phyloP scores from a whole-genome alignment of 2,888 invertebrate species.

The Athalia cordata region DNA sequence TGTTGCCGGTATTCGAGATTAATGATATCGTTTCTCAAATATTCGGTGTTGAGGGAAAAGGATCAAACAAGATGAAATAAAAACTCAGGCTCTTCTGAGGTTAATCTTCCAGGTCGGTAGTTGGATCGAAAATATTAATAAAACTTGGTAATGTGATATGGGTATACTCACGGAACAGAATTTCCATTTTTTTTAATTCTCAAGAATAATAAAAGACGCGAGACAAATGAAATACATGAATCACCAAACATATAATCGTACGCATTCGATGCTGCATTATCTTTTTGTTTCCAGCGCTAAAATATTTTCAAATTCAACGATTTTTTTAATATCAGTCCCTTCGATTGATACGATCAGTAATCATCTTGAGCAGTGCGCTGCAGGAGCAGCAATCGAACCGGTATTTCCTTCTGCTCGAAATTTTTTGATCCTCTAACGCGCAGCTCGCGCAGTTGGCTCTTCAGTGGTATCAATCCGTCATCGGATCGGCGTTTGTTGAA shows the following conservation, averaged over 20 bases:
- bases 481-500: slow-evolving; percentile 25
- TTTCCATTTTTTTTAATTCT: background rate
- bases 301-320: too few species aligned
- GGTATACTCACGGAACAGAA: too few species aligned
- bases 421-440: background rate
- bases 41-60: background rate
- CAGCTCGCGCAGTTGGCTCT: background rate
- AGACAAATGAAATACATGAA: too few species aligned
- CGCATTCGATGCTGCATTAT: too few species aligned
- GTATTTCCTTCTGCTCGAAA: too few species aligned
- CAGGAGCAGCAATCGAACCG: too few species aligned
- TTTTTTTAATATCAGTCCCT: too few species aligned
- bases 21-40: slow-evolving; percentile 7
- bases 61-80: background rate
- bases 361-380: background rate
- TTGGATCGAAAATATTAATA: slow-evolving; percentile 12
- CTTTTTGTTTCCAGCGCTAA: too few species aligned
- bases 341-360: background rate
- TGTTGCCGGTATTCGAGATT: slow-evolving; percentile 25
- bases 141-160: slow-evolving; percentile 4
- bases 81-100: background rate
- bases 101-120: slow-evolving; percentile 1
- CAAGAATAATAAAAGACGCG: too few species aligned
- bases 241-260: too few species aligned
- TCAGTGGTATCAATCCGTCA: slow-evolving; percentile 35